Conservation (phyloP, 2,888 invertebrate species). For the Neoascia interrupta region DNA sequence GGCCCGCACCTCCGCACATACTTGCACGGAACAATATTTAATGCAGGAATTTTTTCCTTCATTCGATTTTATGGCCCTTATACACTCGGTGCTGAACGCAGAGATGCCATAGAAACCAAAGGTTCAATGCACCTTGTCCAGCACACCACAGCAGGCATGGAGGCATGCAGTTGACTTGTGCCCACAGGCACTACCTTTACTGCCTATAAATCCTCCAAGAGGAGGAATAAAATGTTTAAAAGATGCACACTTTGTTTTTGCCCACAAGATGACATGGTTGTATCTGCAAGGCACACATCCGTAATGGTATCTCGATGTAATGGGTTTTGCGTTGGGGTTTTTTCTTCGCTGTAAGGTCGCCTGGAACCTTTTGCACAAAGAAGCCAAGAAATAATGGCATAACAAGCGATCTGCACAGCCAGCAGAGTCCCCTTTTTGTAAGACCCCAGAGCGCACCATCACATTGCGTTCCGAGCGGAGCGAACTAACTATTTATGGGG, state of each 20-base stretch:
- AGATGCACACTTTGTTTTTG: constrained; percentile 21
- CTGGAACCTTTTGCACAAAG: constrained; percentile 56
- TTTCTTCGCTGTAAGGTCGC: constrained; percentile 47
- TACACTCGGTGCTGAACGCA: no score
- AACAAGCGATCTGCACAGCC: constrained; percentile 3
- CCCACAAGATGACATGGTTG: constrained; percentile 57
- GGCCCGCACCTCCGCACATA: constrained; percentile 19
- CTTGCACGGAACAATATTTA: constrained; percentile 16
- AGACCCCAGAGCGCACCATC: constrained; percentile 12
- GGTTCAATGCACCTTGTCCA: constrained; percentile 56
- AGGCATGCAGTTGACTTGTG: constrained; percentile 19
- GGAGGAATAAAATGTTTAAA: constrained; percentile 54
- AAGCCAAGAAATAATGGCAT: constrained; percentile 49
- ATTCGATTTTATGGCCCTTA: constrained; percentile 35
- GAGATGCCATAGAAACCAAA: not conserved
- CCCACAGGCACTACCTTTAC: constrained; percentile 14
- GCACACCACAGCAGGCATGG: not conserved
- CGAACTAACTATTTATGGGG: constrained; percentile 35
- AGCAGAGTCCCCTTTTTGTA: constrained; percentile 33
- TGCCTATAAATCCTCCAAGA: constrained; percentile 36
- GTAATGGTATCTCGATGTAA: constrained; percentile 43
- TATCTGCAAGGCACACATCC: constrained; percentile 48
- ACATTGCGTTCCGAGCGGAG: not conserved
- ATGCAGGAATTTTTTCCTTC: constrained; percentile 47
- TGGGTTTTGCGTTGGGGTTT: constrained; percentile 48